Conservation (phyloP, 2,797 vertebrate genomes). For the Tangara arthus region DNA sequence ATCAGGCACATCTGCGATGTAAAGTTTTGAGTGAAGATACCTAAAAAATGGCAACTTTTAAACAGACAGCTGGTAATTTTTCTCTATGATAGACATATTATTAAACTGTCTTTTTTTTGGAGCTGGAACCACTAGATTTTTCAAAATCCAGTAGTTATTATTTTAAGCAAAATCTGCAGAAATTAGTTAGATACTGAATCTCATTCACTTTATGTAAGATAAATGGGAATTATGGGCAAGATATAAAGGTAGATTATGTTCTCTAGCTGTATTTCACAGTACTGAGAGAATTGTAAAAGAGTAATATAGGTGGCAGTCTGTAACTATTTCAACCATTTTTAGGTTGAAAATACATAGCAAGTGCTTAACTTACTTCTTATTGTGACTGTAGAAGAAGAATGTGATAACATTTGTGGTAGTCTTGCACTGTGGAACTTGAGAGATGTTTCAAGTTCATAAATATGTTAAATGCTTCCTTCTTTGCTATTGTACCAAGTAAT, state of each 20-base stretch:
- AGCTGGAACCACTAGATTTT: background rate
- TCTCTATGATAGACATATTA: background rate
- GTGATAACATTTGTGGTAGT: background rate
- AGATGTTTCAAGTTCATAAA: constrained; percentile 38
- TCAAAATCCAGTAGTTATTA: background rate
- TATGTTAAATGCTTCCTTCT: constrained; percentile 48
- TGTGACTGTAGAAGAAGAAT: background rate
- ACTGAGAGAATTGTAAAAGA: background rate
- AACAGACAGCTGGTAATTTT: background rate
- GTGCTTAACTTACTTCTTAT: background rate
- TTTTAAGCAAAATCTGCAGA: background rate
- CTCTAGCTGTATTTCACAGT: background rate
- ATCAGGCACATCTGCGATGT: background rate
- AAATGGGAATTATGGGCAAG: background rate
- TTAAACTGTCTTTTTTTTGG: background rate
- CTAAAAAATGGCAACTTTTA: background rate
- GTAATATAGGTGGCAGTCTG: background rate
- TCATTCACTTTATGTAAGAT: background rate
- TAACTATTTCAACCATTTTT: background rate
- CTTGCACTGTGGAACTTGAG: background rate
- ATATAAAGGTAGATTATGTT: background rate
- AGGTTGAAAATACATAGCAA: background rate
- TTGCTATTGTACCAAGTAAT: constrained; percentile 43
- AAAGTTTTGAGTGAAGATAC: background rate
- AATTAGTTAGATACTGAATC: background rate